A percentile compares a stretch with the other conserved stretches of the same genome.
phyloP scores from a whole-genome alignment of 2,888 invertebrate genomes.

The Yponomeuta sedellus region DNA sequence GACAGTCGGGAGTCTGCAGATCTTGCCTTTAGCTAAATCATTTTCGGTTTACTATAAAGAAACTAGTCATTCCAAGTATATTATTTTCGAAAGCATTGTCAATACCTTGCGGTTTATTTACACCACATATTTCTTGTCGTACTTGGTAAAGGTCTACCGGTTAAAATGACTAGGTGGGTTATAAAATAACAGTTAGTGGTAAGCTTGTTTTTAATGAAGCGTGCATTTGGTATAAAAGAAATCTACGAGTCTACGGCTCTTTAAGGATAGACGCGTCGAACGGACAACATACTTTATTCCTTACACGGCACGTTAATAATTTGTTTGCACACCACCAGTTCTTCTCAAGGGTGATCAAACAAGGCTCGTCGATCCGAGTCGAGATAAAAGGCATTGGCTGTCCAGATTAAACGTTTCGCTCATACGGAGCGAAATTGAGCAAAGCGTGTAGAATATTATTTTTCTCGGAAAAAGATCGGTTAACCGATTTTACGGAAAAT shows the following conservation, averaged over 20 bases:
- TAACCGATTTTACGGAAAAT: conserved; percentile 70
- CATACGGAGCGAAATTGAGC: conserved; percentile 49
- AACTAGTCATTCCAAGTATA: not conserved
- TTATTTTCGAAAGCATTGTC: not conserved
- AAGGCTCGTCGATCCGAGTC: conserved; percentile 23
- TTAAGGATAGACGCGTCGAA: conserved; percentile 40
- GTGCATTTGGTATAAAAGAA: conserved; percentile 36
- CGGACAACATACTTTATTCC: conserved; percentile 40
- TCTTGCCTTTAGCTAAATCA: not conserved
- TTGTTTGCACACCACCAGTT: conserved; percentile 54
- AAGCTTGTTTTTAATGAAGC: conserved; percentile 49
- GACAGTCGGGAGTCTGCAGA: not conserved
- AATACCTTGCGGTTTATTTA: not conserved
- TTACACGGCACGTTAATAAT: conserved; percentile 59
- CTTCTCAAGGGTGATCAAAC: conserved; percentile 42
- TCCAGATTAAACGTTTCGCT: conserved; percentile 54
- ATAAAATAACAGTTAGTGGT: conserved; percentile 26
- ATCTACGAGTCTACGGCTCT: conserved; percentile 29
- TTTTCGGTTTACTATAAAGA: not conserved
- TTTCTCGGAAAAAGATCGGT: conserved; percentile 68
- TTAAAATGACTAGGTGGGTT: not conserved
- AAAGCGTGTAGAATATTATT: conserved; percentile 51
- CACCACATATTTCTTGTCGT: conserved; percentile 3
- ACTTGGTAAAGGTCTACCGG: conserved; percentile 3
- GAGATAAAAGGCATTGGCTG: conserved; percentile 28